These are phyloP conservation scores for Oncorhynchus nerka DNA, from an alignment of 2,113 vertebrate species.

Conservation along the genomic window DNA sequence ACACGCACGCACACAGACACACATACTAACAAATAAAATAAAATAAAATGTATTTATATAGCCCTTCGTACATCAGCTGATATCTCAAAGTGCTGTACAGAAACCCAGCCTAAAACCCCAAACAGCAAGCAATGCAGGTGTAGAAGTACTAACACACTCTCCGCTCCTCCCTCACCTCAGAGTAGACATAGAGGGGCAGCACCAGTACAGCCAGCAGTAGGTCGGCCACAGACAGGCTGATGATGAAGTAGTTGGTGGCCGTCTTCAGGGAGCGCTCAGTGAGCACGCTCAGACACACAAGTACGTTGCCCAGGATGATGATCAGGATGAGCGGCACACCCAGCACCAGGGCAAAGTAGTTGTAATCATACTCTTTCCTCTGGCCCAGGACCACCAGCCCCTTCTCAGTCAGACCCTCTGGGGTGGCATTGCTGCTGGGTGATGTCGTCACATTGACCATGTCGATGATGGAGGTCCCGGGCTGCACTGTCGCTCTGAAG, in stretches of 20 bases:
- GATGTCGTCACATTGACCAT: too few relatives aligned
- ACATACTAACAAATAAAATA: not conserved
- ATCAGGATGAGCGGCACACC: slow-evolving; percentile 69
- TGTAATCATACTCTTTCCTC: slow-evolving; percentile 44
- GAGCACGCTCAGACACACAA: slow-evolving; percentile 76
- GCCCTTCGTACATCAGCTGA: too few relatives aligned
- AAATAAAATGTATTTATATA: too few relatives aligned
- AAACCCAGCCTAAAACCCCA: too few relatives aligned
- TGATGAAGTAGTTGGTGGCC: slow-evolving; percentile 78
- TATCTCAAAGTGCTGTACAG: too few relatives aligned
- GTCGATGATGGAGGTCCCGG: too few relatives aligned
- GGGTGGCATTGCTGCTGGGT: slow-evolving; percentile 11
- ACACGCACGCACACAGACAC: not conserved
- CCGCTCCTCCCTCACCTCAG: slow-evolving; percentile 59
- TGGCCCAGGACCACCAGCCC: not conserved
- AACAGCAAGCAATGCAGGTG: too few relatives aligned
- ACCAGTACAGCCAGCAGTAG: slow-evolving; percentile 71
- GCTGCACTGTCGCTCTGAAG: too few relatives aligned
- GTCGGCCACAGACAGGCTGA: slow-evolving; percentile 73
- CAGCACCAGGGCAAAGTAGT: slow-evolving; percentile 66
- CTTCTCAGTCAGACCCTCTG: slow-evolving; percentile 13
- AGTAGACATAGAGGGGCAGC: slow-evolving; percentile 71
- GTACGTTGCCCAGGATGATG: slow-evolving; percentile 73
- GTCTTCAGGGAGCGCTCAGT: slow-evolving; percentile 75
- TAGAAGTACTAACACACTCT: not conserved